These are phyloP conservation scores for Molossus molossus DNA, from an alignment of 2,797 vertebrate genomes.

Conservation along the genomic window DNA sequence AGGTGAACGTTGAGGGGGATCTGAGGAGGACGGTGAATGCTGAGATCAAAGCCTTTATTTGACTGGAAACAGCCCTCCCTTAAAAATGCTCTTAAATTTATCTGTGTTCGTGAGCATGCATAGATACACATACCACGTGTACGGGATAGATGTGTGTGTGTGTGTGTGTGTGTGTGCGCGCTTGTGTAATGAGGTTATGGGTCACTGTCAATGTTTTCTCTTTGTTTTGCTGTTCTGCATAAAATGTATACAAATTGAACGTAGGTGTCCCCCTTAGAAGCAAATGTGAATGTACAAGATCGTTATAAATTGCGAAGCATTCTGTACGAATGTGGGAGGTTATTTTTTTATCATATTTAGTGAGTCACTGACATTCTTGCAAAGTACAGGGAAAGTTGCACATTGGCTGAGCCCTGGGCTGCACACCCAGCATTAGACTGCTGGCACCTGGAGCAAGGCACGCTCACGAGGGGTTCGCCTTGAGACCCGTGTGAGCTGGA, in stretches of 20 bases:
- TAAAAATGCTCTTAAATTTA: neutral
- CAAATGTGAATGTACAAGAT: conserved; percentile 38
- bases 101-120: neutral
- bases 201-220: conserved; percentile 61
- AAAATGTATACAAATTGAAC: conserved; percentile 45
- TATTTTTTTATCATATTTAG: conserved; percentile 61
- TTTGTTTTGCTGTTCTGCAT: conserved; percentile 51
- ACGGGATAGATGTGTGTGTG: neutral
- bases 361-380: conserved; percentile 43
- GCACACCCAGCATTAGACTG: neutral
- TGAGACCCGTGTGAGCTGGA: neutral
- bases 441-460: neutral
- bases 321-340: conserved; percentile 28
- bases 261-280: conserved; percentile 18
- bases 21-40: neutral
- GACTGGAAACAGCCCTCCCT: neutral
- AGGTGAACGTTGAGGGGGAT: neutral
- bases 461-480: neutral
- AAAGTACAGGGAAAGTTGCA: neutral
- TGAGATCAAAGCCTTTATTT: conserved; percentile 34
- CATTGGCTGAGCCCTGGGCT: neutral
- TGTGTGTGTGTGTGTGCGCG: too few species aligned
- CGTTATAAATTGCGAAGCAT: conserved; percentile 40
- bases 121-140: neutral
- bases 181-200: neutral